Evolutionary conservation across 2,113 vertebrate genomes (phyloP), one percentile per base, ranked within the genome.

Genomic region (Entosphenus tridentatus): DNA sequence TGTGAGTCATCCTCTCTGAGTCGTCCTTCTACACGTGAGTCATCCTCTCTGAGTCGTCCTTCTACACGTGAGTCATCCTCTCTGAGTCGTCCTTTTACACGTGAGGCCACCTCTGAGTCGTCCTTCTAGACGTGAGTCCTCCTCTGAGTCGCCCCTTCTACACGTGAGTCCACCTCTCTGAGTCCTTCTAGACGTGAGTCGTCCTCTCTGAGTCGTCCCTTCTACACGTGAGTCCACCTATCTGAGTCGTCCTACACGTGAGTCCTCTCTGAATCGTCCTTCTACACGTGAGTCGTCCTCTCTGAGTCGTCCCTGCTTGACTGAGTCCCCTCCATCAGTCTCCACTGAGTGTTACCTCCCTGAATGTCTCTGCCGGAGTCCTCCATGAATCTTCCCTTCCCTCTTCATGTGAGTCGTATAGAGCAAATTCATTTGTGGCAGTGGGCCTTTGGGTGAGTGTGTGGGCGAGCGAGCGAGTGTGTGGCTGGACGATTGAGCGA

Each of bases 281-380:
- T 9, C 2, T 12, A 7, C 5, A 10, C 2, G 17, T 39, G 12
- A 56, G 17, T 56, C 58, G 58, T 14, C 11, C 68, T 6, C 62
- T 3, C 1, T 16, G 4, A 13, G 57, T 7, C 8, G 1, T 11
- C 55, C 12, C 10, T 6, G 1, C 13, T 5, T 5, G 8, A 2
- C 16, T 11, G 57, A n/a, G 39, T 14, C 55, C 11, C 4, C 8
- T 8, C 9, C 9, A 2, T 3, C 8, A 39, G 7, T 2, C 39
- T 2, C 3, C 58, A 10, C 58, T 2, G 17, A 10, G 1, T 21
- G 8, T 1, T n/a, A 1, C 21, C 21, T 39, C 21, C 5, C 21
- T 39, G 21, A 39, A 39, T 39, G 21, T 39, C 21, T 39, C 21
- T 39, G 21, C 21, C 21, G 21, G 21, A 39, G 21, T 39, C 21